Conservation (phyloP, 2,888 invertebrate species). For the Ophion ellenae region DNA sequence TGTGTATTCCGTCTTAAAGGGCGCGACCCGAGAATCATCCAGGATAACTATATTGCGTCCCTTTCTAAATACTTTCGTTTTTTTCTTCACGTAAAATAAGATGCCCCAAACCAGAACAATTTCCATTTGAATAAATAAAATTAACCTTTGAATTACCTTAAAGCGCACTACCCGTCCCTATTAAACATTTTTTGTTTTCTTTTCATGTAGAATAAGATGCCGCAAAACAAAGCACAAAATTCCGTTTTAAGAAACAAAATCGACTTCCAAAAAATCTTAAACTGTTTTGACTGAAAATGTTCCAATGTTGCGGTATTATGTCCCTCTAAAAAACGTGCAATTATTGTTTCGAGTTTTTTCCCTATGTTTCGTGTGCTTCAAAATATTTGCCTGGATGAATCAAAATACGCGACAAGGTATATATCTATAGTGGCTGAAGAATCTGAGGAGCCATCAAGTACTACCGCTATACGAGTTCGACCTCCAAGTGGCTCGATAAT, state of each 20-base stretch:
- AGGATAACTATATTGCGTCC: background rate
- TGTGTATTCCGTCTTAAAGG: no score
- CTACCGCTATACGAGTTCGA: constrained; percentile 53
- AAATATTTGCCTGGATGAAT: constrained; percentile 20
- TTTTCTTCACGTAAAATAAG: no score
- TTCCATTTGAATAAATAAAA: no score
- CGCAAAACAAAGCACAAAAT: no score
- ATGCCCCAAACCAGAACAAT: no score
- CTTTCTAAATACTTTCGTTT: no score
- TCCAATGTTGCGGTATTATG: background rate
- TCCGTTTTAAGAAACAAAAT: no score
- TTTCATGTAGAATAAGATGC: no score
- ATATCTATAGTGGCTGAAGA: constrained; percentile 1
- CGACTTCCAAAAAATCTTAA: background rate
- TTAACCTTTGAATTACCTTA: background rate
- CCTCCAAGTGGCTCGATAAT: constrained; percentile 64
- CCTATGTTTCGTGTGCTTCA: background rate
- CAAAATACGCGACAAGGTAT: constrained; percentile 45
- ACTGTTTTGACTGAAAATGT: background rate
- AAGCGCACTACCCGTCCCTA: background rate
- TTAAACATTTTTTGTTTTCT: no score
- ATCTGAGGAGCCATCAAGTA: background rate
- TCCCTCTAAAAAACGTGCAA: background rate
- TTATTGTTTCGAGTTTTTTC: background rate
- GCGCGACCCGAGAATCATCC: background rate